Evolutionary conservation across 2,113 vertebrate genomes (phyloP).

Genomic region (Platanista minor): DNA sequence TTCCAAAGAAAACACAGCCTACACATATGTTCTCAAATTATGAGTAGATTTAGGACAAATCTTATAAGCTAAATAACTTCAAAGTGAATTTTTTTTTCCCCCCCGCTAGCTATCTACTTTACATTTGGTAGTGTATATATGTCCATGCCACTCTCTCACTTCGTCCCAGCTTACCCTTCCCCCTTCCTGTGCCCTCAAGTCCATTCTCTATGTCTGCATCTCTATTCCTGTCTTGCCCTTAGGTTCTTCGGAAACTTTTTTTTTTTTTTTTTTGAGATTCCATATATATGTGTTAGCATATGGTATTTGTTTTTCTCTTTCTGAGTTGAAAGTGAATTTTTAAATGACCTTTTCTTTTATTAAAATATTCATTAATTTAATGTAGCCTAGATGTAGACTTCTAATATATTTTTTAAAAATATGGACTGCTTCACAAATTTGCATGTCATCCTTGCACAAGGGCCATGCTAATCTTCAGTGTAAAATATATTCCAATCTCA

Average conservation of each 20-base stretch:
- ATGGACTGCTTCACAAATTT: not conserved
- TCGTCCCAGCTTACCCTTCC: too few relatives aligned
- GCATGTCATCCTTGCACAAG: not conserved
- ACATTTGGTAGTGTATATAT: too few relatives aligned
- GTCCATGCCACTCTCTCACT: too few relatives aligned
- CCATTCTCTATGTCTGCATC: too few relatives aligned
- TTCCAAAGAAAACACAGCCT: conserved; percentile 23
- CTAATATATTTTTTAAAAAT: not conserved
- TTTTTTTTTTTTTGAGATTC: too few relatives aligned
- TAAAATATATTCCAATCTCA: not conserved
- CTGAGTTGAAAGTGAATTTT: conserved; percentile 11
- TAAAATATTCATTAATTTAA: conserved; percentile 37
- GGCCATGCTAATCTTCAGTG: not conserved
- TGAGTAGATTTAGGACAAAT: not conserved
- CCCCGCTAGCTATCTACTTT: too few relatives aligned
- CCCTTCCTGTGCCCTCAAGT: too few relatives aligned
- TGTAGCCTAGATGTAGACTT: not conserved
- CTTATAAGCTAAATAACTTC: not conserved
- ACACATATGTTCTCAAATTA: not conserved
- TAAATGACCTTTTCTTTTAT: conserved; percentile 3
- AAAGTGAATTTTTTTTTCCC: not conserved
- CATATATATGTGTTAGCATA: too few relatives aligned
- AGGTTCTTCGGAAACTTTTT: too few relatives aligned
- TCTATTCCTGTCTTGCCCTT: too few relatives aligned
- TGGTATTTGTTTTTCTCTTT: too few relatives aligned